These are phyloP conservation scores for Porites australiensis DNA, from an alignment of 64 coral and sea anemone genomes.

Conservation along the genomic window DNA sequence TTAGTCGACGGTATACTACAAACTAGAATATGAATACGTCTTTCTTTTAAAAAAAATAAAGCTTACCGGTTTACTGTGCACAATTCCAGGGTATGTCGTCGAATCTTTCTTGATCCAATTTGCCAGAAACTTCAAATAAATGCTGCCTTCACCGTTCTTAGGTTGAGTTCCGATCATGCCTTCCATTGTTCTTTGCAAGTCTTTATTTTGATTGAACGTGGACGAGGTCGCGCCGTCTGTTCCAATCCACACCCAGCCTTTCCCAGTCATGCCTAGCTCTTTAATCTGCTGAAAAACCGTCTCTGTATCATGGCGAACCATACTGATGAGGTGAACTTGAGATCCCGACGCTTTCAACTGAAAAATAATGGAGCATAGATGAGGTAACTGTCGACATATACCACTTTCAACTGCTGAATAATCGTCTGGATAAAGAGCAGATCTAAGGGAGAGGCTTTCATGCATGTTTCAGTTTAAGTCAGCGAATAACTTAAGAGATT, in stretches of 20 bases:
- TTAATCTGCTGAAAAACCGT: conserved; percentile 97
- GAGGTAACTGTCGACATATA: background rate
- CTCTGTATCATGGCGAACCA: conserved; percentile 96
- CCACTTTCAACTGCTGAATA: background rate
- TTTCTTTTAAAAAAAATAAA: background rate
- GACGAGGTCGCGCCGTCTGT: conserved; percentile 91
- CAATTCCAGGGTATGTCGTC: conserved; percentile 73
- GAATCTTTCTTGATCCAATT: conserved; percentile 86
- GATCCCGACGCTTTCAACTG: conserved; percentile 87
- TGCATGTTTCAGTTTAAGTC: too few species aligned
- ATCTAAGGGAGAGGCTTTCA: too few species aligned
- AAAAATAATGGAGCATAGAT: background rate
- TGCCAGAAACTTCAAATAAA: conserved; percentile 87
- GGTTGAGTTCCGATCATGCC: conserved; percentile 97
- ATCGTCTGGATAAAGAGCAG: background rate
- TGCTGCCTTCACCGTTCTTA: conserved; percentile 89
- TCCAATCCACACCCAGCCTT: conserved; percentile 96
- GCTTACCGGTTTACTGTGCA: conserved; percentile 83
- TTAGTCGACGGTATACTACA: too few species aligned
- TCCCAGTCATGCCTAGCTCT: conserved; percentile 97
- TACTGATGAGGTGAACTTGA: conserved; percentile 90
- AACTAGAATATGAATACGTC: too few species aligned
- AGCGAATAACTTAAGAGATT: too few species aligned
- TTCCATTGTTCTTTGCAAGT: conserved; percentile 90
- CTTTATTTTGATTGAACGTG: conserved; percentile 80